These are phyloP conservation scores for Hypanus sabinus DNA, from an alignment of 2,113 vertebrate species.

Conservation along the genomic window DNA sequence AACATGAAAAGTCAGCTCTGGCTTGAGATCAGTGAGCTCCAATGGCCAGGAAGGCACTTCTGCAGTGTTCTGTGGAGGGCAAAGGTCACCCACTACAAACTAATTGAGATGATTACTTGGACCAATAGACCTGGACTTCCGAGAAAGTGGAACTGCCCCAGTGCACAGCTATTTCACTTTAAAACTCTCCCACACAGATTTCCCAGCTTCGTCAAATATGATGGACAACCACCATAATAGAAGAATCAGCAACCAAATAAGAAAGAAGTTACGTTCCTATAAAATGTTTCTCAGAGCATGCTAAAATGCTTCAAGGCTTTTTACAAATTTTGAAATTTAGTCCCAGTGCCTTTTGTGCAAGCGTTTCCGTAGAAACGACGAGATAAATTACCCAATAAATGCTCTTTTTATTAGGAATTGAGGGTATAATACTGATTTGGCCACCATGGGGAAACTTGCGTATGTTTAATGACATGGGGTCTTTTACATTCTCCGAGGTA, in stretches of 20 bases:
- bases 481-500: background rate
- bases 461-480: background rate
- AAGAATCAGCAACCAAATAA: background rate
- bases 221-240: background rate
- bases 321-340: background rate
- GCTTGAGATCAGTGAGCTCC: too few relatives aligned
- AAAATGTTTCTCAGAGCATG: background rate
- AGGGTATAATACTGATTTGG: background rate
- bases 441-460: background rate
- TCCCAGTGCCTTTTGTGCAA: background rate
- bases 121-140: too few relatives aligned
- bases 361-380: background rate
- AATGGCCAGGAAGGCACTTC: too few relatives aligned
- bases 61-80: too few relatives aligned
- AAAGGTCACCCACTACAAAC: too few relatives aligned
- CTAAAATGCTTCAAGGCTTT: background rate
- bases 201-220: too few relatives aligned
- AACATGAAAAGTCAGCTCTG: too few relatives aligned
- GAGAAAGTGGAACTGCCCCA: too few relatives aligned
- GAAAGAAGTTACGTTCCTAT: background rate
- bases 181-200: too few relatives aligned
- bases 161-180: too few relatives aligned
- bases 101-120: too few relatives aligned
- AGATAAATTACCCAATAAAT: background rate
- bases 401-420: background rate